phyloP scores from a whole-genome alignment of 2,113 vertebrate species.

The Platysternon megacephalum region DNA sequence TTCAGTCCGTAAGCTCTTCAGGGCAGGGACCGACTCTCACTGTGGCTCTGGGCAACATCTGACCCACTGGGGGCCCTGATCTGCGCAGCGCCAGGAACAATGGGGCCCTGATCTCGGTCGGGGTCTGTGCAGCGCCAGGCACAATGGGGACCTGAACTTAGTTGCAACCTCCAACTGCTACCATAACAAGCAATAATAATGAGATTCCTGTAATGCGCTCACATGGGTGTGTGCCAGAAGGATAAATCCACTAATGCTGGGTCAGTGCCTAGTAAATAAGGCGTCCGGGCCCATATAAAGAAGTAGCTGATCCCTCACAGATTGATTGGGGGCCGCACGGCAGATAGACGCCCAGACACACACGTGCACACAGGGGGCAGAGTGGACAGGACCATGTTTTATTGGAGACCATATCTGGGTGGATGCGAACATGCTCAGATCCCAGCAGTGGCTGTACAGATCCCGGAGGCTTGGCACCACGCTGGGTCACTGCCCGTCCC shows the following conservation, averaged over 20 bases:
- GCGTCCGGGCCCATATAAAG: neutral
- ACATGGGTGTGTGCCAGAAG: neutral
- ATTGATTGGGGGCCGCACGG: neutral
- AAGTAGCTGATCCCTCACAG: neutral
- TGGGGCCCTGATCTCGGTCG: neutral
- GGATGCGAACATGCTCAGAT: neutral
- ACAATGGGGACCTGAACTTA: neutral
- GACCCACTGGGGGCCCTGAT: neutral
- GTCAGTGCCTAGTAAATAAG: neutral
- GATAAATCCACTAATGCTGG: neutral
- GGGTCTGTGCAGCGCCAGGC: neutral
- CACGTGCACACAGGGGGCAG: neutral
- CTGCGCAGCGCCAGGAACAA: neutral
- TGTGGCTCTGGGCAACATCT: too few species aligned
- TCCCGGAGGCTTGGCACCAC: neutral
- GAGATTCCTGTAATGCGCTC: neutral
- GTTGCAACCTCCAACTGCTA: neutral
- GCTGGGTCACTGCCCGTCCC: neutral
- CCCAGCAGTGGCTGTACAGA: neutral
- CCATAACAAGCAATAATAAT: neutral
- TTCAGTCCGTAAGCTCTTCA: neutral
- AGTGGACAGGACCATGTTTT: neutral
- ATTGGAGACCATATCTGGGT: neutral
- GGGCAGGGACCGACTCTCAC: too few species aligned
- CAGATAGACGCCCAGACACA: neutral